Evolutionary conservation across 2,888 invertebrate species (phyloP), one percentile per base, ranked within the genome.

Genomic region (Cremastinae sp.): DNA sequence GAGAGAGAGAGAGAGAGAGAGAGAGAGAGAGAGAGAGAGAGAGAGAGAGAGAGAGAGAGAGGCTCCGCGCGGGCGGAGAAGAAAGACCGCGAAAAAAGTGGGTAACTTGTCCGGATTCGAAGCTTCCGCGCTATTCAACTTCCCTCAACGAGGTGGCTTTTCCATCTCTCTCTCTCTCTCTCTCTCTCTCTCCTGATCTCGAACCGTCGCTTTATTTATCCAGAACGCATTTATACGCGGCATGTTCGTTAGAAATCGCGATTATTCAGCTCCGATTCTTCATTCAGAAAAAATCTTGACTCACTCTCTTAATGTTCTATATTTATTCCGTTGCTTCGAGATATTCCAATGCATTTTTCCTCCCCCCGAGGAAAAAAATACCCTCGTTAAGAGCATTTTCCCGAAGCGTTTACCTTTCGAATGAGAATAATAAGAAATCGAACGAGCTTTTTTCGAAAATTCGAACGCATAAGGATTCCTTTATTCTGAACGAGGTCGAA

Each of bases 11-110:
- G 62, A 62, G 76, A 66, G 76, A 74, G 72, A 64, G 62, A 64
- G 58, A 72, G 43, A 66, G 66, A 66, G 38, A 71, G n/a, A n/a
- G n/a, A n/a, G n/a, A n/a, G n/a, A 22, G 20, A 3, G 38, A 5
- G 51, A 20, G 9, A 14, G 18, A 7, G 20, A 0, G 10, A 64
- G 22, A 64, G 54, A n/a, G 43, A 20, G 22, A 12, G 38, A 54
- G 43, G 43, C 47, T 54, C 36, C 61, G 47, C 54, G 56, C 71
- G 59, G 62, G 45, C 49, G 70, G 47, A 53, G 56, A 68, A 66
- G 76, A 66, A 78, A 74, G 72, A 69, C 66, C 68, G 58, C 75
- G 45, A 68, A 74, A 68, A 53, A 71, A 70, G 41, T 38, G 56
- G 68, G 49, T 56, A 68, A 69, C 64, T 59, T 49, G 47, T 49